Base-by-base conservation (phyloP, 2,888 invertebrate species). In the Stenurella melanura region DNA sequence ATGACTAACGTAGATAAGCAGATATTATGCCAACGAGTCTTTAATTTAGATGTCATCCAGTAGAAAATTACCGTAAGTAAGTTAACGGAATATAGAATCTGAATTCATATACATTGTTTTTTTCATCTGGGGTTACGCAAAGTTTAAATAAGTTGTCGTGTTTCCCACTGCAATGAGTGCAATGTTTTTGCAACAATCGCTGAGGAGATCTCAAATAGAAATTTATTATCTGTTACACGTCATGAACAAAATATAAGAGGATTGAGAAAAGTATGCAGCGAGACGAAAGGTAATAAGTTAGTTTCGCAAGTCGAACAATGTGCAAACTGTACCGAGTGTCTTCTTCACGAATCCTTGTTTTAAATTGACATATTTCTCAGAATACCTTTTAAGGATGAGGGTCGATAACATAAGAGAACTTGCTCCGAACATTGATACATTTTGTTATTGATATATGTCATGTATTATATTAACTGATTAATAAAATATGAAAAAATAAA, bases 61-160 rank as follows among this genome's bases (percentile, higher is more conserved):
- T n/a, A 64, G 70, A 60, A 75, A 72, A 75, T 72, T 71, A 75
- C 54, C 42, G 60, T 63, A 17, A 66, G 72, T 54, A 17, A 66
- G 72, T 54, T 66, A 67, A 69, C 71, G 72, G 71, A 75, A 70
- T 66, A 72, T n/a, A 67, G 70, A 71, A 54, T 69, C 69, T 63
- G 21, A 26, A 74, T 67, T 58, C n/a, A 70, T 38, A 50, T 42
- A 30, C 26, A 63, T 73, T 42, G 66, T 50, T 56, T 63, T 38
- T 66, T 73, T n/a, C 34, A 57, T 54, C 73, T 63, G 17, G 12
- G 34, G 38, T 56, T 72, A 34, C 34, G 42, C 50, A 42, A 38
- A 4, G 42, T 50, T 72, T 42, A 63, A 75, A 26, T 42, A 63
- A 71, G 26, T 72, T 72, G 64, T 64, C 58, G 12, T 64, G 71